Percentiles rank a stretch among this genome's conserved stretches.
These are phyloP conservation scores for Archivesica marissinica DNA, from an alignment of 1,140 invertebrate genomes.

Conservation along the genomic window DNA sequence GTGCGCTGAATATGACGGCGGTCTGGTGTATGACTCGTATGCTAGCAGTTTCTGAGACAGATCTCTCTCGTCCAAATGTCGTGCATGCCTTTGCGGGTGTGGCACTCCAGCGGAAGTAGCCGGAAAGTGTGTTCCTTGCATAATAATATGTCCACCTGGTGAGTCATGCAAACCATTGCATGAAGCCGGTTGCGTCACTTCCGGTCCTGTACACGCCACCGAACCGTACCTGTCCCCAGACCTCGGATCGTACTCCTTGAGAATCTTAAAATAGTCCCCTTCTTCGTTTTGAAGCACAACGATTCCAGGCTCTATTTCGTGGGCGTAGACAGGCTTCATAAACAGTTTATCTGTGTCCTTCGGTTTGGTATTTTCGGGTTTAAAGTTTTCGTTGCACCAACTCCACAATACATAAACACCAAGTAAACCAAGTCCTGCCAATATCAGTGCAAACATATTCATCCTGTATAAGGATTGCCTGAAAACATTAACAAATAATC, in stretches of 20 bases:
- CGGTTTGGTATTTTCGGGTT: neutral
- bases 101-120: no score
- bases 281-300: constrained; percentile 70
- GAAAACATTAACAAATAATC: no score
- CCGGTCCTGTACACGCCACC: constrained; percentile 19
- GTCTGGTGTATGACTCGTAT: no score
- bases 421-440: neutral
- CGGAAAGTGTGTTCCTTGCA: no score
- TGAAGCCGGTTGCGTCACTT: constrained; percentile 25
- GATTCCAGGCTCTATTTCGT: constrained; percentile 69
- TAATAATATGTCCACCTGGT: no score
- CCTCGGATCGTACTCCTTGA: constrained; percentile 42
- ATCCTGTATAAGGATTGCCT: neutral
- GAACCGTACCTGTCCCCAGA: constrained; percentile 28
- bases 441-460: neutral
- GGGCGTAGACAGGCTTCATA: constrained; percentile 65
- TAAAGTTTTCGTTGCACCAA: constrained; percentile 37
- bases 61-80: no score
- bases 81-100: no score
- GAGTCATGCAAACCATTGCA: no score
- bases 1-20: no score
- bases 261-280: constrained; percentile 67
- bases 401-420: constrained; percentile 24
- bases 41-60: no score
- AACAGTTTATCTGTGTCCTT: neutral